Evolutionary conservation across 2,888 invertebrate genomes (phyloP).

Genomic region (Plagodis dolabraria): DNA sequence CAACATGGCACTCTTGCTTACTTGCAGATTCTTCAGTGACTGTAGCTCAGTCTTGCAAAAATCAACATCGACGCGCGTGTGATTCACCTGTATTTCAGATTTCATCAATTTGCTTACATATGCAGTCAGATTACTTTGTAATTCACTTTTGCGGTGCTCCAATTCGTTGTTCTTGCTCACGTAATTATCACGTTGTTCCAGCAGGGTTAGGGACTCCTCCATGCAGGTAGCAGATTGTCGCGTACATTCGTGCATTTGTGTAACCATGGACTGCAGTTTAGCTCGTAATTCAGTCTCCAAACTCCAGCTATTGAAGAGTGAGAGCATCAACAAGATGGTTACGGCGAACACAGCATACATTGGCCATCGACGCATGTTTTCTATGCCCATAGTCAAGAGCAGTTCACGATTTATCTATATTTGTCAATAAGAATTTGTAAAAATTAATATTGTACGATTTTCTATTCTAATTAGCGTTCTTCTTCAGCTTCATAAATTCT

Average conservation of each 20-base stretch:
- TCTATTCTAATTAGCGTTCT: background rate
- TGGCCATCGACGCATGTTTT: conserved; percentile 83
- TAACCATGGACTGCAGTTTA: conserved; percentile 63
- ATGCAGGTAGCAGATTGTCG: conserved; percentile 72
- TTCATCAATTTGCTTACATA: conserved; percentile 61
- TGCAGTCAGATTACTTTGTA: conserved; percentile 60
- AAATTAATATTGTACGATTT: background rate
- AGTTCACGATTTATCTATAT: conserved; percentile 5
- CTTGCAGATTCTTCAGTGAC: conserved; percentile 76
- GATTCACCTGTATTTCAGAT: conserved; percentile 68
- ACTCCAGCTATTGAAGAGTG: conserved; percentile 79
- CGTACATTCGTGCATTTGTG: conserved; percentile 74
- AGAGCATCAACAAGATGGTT: conserved; percentile 74
- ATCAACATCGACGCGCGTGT: conserved; percentile 68
- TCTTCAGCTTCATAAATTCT: too few species aligned
- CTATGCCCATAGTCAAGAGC: conserved; percentile 69
- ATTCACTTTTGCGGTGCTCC: conserved; percentile 63
- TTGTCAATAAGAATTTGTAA: background rate
- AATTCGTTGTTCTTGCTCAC: conserved; percentile 66
- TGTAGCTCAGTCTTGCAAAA: conserved; percentile 76
- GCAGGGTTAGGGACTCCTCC: conserved; percentile 71
- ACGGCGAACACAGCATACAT: conserved; percentile 76
- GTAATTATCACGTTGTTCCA: conserved; percentile 71
- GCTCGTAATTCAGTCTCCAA: conserved; percentile 72
- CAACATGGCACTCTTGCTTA: conserved; percentile 72